Conservation (phyloP, 2,113 vertebrate species). For the Mastomys coucha region DNA sequence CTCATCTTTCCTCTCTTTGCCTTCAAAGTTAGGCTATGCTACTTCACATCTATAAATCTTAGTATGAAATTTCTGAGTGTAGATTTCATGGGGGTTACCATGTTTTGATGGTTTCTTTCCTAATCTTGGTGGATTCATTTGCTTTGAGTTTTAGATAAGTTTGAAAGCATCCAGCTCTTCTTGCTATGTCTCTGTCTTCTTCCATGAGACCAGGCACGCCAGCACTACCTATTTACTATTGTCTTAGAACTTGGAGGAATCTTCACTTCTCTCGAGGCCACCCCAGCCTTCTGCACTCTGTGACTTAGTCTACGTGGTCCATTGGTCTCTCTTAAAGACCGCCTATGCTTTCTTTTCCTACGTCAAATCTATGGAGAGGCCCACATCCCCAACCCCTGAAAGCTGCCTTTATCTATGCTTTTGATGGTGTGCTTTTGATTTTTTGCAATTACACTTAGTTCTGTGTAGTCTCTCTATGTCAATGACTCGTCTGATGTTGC, state of each 20-base stretch:
- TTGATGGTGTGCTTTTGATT: not conserved
- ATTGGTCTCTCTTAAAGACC: not conserved
- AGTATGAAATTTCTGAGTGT: not conserved
- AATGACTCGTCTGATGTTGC: not conserved
- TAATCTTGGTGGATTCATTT: not conserved
- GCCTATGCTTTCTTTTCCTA: not conserved
- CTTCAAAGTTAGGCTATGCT: slow-evolving; percentile 2
- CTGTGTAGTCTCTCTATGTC: not conserved
- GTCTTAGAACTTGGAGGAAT: not conserved
- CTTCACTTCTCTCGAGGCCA: not conserved
- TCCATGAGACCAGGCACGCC: not conserved
- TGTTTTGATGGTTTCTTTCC: not conserved
- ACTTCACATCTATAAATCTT: not conserved
- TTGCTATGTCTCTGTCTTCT: not conserved
- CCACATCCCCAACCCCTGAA: not conserved
- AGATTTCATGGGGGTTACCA: not conserved
- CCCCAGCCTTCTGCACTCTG: not conserved
- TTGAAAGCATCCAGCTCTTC: not conserved
- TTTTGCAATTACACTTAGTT: not conserved
- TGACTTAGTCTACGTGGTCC: not conserved
- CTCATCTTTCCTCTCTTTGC: not conserved
- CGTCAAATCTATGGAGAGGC: not conserved
- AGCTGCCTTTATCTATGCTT: not conserved
- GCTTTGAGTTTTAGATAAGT: not conserved
- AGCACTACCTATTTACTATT: not conserved